Conservation (phyloP, 2,113 vertebrate genomes). For the Anhinga anhinga region DNA sequence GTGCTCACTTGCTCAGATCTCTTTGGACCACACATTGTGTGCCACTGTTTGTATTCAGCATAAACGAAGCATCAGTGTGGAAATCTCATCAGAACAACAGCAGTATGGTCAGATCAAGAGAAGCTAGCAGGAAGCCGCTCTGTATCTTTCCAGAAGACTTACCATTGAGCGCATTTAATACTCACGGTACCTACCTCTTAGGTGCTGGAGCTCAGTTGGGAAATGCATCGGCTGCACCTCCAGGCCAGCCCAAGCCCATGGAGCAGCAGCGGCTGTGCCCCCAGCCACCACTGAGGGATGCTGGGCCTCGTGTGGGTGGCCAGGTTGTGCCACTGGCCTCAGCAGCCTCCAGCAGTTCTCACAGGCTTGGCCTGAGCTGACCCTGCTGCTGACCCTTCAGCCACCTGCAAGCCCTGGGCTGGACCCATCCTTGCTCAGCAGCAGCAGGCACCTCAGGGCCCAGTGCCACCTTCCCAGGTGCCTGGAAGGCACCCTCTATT, state of each 20-base stretch:
- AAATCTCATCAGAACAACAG: slow-evolving; percentile 23
- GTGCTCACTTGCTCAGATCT: slow-evolving; percentile 59
- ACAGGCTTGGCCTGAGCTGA: neutral
- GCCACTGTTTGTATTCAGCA: slow-evolving; percentile 60
- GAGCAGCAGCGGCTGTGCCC: accelerated
- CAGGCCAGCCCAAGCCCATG: accelerated
- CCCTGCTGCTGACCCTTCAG: neutral
- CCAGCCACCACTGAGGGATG: accelerated
- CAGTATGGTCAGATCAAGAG: slow-evolving; percentile 44
- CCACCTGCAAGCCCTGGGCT: neutral
- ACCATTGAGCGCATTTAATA: neutral
- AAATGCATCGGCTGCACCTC: neutral
- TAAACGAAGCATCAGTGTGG: neutral
- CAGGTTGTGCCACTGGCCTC: neutral
- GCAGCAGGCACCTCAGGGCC: accelerated
- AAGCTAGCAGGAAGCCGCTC: slow-evolving; percentile 4
- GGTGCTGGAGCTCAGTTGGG: neutral
- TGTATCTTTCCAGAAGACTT: slow-evolving; percentile 2
- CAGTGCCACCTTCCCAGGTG: accelerated
- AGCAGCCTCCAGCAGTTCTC: neutral
- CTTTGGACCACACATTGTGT: slow-evolving; percentile 55
- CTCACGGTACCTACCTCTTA: neutral
- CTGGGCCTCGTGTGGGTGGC: accelerated
- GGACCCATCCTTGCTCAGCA: neutral
- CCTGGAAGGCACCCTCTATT: neutral